Conservation (phyloP, 2,113 vertebrate species). For the Theristicus caerulescens region DNA sequence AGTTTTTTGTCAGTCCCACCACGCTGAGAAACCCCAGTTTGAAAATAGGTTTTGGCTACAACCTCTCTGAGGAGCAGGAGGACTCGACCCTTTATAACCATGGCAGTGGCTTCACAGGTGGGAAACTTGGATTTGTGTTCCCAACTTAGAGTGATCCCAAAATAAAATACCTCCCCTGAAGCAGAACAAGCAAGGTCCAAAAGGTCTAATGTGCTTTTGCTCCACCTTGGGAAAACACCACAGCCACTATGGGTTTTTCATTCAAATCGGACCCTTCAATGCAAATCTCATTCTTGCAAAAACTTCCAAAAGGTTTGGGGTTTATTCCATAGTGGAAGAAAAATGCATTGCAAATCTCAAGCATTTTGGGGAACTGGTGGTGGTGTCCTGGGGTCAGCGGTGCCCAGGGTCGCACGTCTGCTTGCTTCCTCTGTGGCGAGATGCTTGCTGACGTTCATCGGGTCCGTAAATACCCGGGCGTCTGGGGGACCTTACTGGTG, state of each 20-base stretch:
- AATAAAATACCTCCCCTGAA: background rate
- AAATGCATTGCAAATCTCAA: background rate
- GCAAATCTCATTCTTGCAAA: background rate
- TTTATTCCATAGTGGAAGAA: background rate
- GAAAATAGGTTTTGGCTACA: background rate
- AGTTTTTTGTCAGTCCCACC: background rate
- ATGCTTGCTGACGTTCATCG: background rate
- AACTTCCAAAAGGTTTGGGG: background rate
- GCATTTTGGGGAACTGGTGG: background rate
- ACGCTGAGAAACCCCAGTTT: background rate
- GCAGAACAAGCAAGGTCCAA: background rate
- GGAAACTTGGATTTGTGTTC: background rate
- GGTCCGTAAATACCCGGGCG: background rate
- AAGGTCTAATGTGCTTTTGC: background rate
- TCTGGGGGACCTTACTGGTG: background rate
- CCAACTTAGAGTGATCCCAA: background rate
- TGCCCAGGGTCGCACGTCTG: background rate
- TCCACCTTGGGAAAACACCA: background rate
- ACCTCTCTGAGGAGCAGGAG: background rate
- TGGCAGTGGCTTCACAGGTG: background rate
- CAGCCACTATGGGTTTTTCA: background rate
- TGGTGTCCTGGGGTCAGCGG: background rate
- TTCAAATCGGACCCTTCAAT: fast-evolving
- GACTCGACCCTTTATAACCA: background rate
- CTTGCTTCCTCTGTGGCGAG: background rate